A percentile compares a stretch with the other conserved stretches of the same genome.
Conservation (phyloP, 92 coral and sea anemone species). For the Porites evermanni region DNA sequence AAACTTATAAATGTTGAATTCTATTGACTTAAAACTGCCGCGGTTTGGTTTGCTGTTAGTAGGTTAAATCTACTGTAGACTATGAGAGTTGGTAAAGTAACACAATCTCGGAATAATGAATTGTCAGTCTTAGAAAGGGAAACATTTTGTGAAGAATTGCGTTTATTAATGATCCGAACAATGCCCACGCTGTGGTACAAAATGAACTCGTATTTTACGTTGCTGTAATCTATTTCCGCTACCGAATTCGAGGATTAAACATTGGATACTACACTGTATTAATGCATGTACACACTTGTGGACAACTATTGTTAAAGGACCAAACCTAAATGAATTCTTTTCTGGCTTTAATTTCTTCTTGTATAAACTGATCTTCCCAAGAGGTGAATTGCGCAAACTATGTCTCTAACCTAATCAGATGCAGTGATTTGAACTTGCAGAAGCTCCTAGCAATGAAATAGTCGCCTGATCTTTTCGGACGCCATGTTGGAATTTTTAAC, state of each 20-base stretch:
- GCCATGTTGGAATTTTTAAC: not conserved
- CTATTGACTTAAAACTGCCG: constrained; percentile 76
- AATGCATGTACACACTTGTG: not conserved
- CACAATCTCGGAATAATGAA: constrained; percentile 29
- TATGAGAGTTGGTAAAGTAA: not conserved
- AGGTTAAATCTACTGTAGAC: constrained; percentile 27
- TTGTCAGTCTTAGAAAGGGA: constrained; percentile 12
- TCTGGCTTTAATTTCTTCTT: not conserved
- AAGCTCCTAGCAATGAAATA: not conserved
- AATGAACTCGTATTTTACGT: not conserved
- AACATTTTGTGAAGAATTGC: not conserved
- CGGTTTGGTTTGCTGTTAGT: constrained; percentile 47
- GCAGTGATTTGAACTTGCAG: not conserved
- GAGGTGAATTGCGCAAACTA: not conserved
- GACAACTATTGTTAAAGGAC: constrained; percentile 1
- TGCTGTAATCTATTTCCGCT: not conserved
- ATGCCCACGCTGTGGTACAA: not conserved
- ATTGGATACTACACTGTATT: not conserved
- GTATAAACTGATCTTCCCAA: constrained; percentile 12
- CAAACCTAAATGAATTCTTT: not conserved
- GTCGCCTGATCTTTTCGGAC: not conserved
- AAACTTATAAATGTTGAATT: constrained; percentile 89
- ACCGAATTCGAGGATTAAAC: not conserved
- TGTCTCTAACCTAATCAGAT: not conserved
- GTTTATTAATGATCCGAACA: not conserved